Evolutionary conservation across 2,113 vertebrate species (phyloP), one percentile per base, ranked within the genome.

Genomic region (Casuarius casuarius): DNA sequence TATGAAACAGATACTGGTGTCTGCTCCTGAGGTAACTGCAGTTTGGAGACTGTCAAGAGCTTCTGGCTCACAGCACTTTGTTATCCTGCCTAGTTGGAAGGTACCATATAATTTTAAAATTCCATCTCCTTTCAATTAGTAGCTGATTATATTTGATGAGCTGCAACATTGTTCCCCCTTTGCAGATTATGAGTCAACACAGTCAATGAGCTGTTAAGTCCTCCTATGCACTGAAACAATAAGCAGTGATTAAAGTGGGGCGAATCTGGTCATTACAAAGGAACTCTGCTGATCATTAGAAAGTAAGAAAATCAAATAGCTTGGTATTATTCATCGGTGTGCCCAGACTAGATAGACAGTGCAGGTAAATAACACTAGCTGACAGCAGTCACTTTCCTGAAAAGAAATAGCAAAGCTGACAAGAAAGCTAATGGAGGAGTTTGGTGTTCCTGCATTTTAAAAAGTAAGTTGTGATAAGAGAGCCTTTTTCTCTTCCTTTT

Each of bases 71-170:
- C 90, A 97, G 87, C 96, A 97, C 58, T 97, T 92, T 95, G 61
- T 97, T 97, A 95, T 79, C 93, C 88, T 96, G 93, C 94, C 81
- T 94, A 3, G 12, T 48, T 94, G 92, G 93, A 97, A 98, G 96
- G 95, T 98, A 95, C 85, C 90, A 96, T 84, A 73, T 95, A 96
- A 94, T 97, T 98, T 97, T 90, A 95, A 98, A 97, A 95, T 97
- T 98, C 95, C 84, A 92, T 96, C 96, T 98, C 96, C 92, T 97
- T 97, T 97, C 96, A 98, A 95, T 97, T 97, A 98, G 88, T 74
- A 92, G 90, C 94, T 98, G 95, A 97, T 98, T 98, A 87, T 90
- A 73, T 98, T 97, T 98, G 94, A 97, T 98, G 96, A 97, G 94
- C 92, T 97, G 93, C 96, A 96, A 83, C 91, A 95, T 98, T 98